Evolutionary conservation across 2,797 vertebrate genomes (phyloP).

Genomic region (Bradypodion ventrale): DNA sequence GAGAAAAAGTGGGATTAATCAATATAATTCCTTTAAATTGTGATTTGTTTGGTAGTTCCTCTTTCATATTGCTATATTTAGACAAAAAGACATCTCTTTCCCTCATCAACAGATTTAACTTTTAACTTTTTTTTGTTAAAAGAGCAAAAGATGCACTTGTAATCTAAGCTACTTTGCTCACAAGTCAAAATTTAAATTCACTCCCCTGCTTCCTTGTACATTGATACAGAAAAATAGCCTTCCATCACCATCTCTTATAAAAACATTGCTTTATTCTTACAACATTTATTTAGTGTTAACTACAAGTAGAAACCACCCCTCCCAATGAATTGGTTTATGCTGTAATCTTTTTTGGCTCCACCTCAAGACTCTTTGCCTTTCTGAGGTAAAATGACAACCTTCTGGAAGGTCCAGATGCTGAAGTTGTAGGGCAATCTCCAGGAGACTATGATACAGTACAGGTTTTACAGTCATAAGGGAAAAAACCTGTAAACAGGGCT

Average conservation of each 20-base stretch:
- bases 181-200: slow-evolving; percentile 25
- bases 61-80: neutral
- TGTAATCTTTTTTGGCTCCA: slow-evolving; percentile 64
- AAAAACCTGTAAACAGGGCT: slow-evolving; percentile 66
- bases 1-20: neutral
- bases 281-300: slow-evolving; percentile 70
- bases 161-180: slow-evolving; percentile 15
- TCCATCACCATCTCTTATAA: slow-evolving; percentile 60
- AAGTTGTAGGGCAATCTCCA: slow-evolving; percentile 46
- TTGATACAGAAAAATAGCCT: slow-evolving; percentile 54
- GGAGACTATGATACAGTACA: slow-evolving; percentile 58
- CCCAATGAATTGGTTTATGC: slow-evolving; percentile 66
- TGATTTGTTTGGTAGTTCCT: neutral
- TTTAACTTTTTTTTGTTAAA: neutral
- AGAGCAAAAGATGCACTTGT: neutral
- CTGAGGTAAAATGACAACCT: slow-evolving; percentile 63
- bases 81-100: neutral
- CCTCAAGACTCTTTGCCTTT: slow-evolving; percentile 58
- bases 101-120: neutral
- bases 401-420: slow-evolving; percentile 47
- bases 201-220: neutral
- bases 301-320: slow-evolving; percentile 57
- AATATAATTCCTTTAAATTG: neutral
- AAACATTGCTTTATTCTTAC: slow-evolving; percentile 72
- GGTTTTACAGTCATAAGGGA: slow-evolving; percentile 62